Percentiles rank a stretch among this genome's conserved stretches.
Evolutionary conservation across 2,888 invertebrate species (phyloP).

Genomic region (Choristoneura rosaceana): DNA sequence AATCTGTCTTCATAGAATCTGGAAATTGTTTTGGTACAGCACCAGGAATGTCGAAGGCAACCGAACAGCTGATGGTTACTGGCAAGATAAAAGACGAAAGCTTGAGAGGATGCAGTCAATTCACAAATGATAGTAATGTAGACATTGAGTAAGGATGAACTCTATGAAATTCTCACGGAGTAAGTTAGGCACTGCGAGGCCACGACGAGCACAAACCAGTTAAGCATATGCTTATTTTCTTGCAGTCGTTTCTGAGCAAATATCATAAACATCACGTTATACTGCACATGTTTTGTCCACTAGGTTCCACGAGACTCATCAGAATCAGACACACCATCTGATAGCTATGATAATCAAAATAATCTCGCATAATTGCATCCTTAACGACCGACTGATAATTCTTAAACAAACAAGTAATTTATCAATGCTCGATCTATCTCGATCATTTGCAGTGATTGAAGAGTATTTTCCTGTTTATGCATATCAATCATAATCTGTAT

Average conservation of each 20-base stretch:
- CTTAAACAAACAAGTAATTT: conserved; percentile 51
- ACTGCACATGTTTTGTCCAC: conserved; percentile 21
- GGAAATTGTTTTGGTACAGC: too few relatives aligned
- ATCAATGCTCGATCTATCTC: conserved; percentile 38
- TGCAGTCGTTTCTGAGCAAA: not conserved
- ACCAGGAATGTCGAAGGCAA: too few relatives aligned
- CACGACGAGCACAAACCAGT: too few relatives aligned
- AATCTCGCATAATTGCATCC: conserved; percentile 65
- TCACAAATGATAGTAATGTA: too few relatives aligned
- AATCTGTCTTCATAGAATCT: too few relatives aligned
- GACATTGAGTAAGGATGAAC: too few relatives aligned
- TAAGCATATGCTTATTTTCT: too few relatives aligned
- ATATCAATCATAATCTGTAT: conserved; percentile 10
- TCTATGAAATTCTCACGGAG: too few relatives aligned
- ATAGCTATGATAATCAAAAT: conserved; percentile 62
- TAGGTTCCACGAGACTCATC: conserved; percentile 41
- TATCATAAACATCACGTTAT: conserved; percentile 30
- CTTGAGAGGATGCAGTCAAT: too few relatives aligned
- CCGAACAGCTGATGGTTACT: too few relatives aligned
- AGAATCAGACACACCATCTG: conserved; percentile 45
- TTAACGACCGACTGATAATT: conserved; percentile 53
- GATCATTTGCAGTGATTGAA: conserved; percentile 24
- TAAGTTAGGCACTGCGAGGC: too few relatives aligned
- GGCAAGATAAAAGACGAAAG: too few relatives aligned
- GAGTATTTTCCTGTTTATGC: conserved; percentile 35